Conservation (phyloP, 1,140 invertebrate genomes). For the Cyclina sinensis region DNA sequence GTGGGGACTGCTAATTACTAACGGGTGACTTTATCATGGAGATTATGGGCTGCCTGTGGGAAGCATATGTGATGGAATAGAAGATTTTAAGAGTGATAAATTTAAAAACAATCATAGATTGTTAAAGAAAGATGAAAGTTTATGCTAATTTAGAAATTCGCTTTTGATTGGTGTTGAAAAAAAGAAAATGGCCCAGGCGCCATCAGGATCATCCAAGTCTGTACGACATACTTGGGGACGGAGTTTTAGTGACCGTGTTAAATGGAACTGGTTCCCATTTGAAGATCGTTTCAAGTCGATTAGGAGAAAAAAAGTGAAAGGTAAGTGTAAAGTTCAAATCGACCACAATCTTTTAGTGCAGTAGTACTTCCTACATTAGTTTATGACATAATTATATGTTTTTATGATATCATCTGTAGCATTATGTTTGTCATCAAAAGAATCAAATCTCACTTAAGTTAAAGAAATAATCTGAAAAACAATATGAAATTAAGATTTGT, state of each 20-base stretch:
- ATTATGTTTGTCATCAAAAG: too few species aligned
- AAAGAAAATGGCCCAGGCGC: constrained; percentile 1
- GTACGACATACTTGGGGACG: constrained; percentile 54
- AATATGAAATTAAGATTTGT: too few species aligned
- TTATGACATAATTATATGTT: too few species aligned
- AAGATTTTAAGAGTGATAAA: background rate
- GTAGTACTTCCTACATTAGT: too few species aligned
- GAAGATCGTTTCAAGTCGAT: constrained; percentile 58
- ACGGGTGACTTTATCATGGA: background rate
- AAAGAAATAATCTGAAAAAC: too few species aligned
- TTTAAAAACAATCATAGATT: background rate
- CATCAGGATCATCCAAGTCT: background rate
- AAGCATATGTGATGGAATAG: background rate
- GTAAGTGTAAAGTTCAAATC: constrained; percentile 18
- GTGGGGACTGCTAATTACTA: background rate
- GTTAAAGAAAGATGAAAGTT: background rate
- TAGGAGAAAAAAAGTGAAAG: constrained; percentile 60
- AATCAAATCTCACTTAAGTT: too few species aligned
- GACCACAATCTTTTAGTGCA: too few species aligned
- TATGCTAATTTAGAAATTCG: background rate
- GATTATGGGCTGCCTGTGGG: background rate
- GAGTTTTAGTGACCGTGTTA: constrained; percentile 56
- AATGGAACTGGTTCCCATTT: constrained; percentile 43
- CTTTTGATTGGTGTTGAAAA: too few species aligned
- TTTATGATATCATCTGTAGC: too few species aligned